Conservation (phyloP, 1,140 invertebrate genomes). For the Drosophila auraria region DNA sequence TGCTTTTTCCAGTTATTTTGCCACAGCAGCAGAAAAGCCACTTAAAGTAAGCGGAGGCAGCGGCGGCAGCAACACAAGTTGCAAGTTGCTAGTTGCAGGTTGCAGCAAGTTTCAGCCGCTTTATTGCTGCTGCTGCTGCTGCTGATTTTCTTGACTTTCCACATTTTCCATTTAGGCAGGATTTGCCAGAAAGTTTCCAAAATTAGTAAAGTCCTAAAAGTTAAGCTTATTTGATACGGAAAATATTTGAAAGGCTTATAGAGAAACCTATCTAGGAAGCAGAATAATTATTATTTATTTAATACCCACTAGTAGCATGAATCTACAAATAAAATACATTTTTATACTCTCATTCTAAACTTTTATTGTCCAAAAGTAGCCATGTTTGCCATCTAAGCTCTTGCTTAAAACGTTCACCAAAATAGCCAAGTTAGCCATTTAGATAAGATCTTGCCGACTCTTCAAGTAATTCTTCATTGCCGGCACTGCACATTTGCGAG, state of each 20-base stretch:
- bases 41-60: constrained; percentile 48
- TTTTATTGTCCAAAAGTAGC: neutral
- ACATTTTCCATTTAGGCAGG: constrained; percentile 15
- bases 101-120: constrained; percentile 9
- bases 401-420: constrained; percentile 1
- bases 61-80: constrained; percentile 41
- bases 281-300: neutral
- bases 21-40: constrained; percentile 60
- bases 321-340: neutral
- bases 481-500: constrained; percentile 18
- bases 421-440: constrained; percentile 34
- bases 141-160: constrained; percentile 8
- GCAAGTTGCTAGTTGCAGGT: constrained; percentile 37
- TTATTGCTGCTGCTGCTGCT: constrained; percentile 11
- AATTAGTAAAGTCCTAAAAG: constrained; percentile 1
- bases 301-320: neutral
- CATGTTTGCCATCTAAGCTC: neutral
- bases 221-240: neutral
- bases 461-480: constrained; percentile 32
- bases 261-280: neutral
- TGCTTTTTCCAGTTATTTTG: constrained; percentile 53
- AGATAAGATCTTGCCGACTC: constrained; percentile 35
- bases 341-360: neutral
- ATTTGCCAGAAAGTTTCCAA: neutral
- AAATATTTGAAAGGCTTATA: too few relatives aligned